phyloP scores from a whole-genome alignment of 2,888 invertebrate genomes.

The Rotaria magnacalcarata region DNA sequence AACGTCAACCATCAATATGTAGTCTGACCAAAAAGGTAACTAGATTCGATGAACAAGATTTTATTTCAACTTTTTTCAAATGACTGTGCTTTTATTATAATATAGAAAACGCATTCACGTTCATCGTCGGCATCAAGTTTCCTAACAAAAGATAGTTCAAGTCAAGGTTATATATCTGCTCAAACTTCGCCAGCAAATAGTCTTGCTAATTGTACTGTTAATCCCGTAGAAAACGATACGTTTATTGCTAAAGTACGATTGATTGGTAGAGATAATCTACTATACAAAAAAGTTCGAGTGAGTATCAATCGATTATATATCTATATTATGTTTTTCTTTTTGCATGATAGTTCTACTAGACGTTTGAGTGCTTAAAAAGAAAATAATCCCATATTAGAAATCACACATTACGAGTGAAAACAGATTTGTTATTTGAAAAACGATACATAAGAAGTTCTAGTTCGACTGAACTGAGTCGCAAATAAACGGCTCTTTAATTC shows the following conservation, averaged over 20 bases:
- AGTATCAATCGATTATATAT: neutral
- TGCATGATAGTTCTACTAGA: too few species aligned
- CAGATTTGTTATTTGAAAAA: too few species aligned
- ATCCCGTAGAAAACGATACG: neutral
- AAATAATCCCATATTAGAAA: too few species aligned
- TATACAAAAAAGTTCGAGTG: constrained; percentile 14
- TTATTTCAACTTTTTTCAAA: neutral
- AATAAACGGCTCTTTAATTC: too few species aligned
- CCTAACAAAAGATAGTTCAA: neutral
- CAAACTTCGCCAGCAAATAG: neutral
- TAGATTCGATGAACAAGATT: neutral
- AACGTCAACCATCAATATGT: neutral
- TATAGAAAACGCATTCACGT: neutral
- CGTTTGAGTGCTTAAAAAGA: too few species aligned
- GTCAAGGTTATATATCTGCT: neutral
- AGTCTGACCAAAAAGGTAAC: neutral
- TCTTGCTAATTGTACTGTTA: neutral
- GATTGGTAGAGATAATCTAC: neutral
- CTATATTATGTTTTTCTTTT: too few species aligned
- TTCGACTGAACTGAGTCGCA: too few species aligned
- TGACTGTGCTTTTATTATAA: neutral
- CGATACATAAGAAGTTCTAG: too few species aligned
- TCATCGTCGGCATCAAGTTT: constrained; percentile 22
- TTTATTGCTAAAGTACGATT: constrained; percentile 23
- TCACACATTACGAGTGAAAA: too few species aligned